These are phyloP conservation scores for Erannis defoliaria DNA, from an alignment of 2,888 invertebrate species.

Conservation along the genomic window DNA sequence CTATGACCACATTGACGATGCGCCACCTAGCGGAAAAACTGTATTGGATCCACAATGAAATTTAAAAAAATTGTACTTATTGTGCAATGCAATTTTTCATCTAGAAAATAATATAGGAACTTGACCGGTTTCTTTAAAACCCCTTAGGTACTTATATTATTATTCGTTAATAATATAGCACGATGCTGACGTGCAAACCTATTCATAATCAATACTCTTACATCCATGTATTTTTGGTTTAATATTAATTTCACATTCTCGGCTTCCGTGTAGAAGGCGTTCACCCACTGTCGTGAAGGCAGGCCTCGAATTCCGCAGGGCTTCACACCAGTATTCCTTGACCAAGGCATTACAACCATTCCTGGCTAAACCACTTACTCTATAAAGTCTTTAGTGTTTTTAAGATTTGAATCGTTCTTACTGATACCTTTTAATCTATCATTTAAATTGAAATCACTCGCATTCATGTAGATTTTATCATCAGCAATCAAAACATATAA, in stretches of 20 bases:
- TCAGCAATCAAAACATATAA: constrained; percentile 51
- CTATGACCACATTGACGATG: too few species aligned
- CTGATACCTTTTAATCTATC: background rate
- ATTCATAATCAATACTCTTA: too few species aligned
- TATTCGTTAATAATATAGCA: too few species aligned
- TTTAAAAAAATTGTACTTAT: too few species aligned
- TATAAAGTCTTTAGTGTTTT: constrained; percentile 3
- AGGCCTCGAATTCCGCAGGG: constrained; percentile 8
- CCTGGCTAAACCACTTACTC: background rate
- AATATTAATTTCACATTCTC: constrained; percentile 10
- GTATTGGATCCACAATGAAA: too few species aligned
- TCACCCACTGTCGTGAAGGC: constrained; percentile 17
- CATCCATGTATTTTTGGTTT: background rate
- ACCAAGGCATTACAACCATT: constrained; percentile 1
- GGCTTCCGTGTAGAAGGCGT: constrained; percentile 20
- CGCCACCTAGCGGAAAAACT: too few species aligned
- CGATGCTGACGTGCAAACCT: too few species aligned
- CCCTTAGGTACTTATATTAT: too few species aligned
- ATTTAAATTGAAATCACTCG: constrained; percentile 1
- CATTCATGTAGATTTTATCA: constrained; percentile 25
- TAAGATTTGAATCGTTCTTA: background rate
- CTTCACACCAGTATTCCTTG: constrained; percentile 6
- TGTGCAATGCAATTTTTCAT: too few species aligned
- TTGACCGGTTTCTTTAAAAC: too few species aligned
- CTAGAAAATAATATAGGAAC: too few species aligned